Base-by-base conservation (phyloP, 1,140 invertebrate genomes). In the Atopsyche davidsoni region DNA sequence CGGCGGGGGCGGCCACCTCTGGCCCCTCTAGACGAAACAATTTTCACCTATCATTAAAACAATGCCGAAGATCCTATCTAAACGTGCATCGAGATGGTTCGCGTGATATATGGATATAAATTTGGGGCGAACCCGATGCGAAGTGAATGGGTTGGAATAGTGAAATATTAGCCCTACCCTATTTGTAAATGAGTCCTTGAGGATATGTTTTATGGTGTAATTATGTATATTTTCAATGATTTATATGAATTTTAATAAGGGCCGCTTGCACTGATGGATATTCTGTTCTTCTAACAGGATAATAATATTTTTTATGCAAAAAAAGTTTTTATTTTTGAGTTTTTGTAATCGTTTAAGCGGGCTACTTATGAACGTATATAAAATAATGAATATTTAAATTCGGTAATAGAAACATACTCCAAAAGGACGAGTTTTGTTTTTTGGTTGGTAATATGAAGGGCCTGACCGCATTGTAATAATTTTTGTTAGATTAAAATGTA, bases 151-250 rank as follows among this genome's bases (percentile, higher is more conserved):
- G 13, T 14, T 25, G 24, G 24, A 53, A 53, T 46, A 40, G 51
- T 36, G 21, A 53, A 46, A 45, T 19, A 21, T 41, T 13, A 38
- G 46, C 38, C 46, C 31, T 44, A 31, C 47, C 43, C 48, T 45
- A 51, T 57, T 57, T 57, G 50, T 57, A 57, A 57, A 57, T 57
- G 54, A 57, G 54, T 52, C 54, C 54, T 52, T 43, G 45, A 35
- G 54, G 54, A 44, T 49, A 57, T 47, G 45, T 57, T 57, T 57
- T 57, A 57, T 47, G 45, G 54, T 49, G 34, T 52, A 57, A 57
- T 57, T 57, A 57, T 57, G 54, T 22, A 57, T 57, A 57, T 57
- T 57, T 57, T 57, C 54, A 57, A 57, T 57, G 54, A 57, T 57
- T 57, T 57, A 57, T 57, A 57, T 57, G 54, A 57, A 57, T 57